Base-by-base conservation (phyloP, 2,888 invertebrate species). In the Eumerus sabulonum region DNA sequence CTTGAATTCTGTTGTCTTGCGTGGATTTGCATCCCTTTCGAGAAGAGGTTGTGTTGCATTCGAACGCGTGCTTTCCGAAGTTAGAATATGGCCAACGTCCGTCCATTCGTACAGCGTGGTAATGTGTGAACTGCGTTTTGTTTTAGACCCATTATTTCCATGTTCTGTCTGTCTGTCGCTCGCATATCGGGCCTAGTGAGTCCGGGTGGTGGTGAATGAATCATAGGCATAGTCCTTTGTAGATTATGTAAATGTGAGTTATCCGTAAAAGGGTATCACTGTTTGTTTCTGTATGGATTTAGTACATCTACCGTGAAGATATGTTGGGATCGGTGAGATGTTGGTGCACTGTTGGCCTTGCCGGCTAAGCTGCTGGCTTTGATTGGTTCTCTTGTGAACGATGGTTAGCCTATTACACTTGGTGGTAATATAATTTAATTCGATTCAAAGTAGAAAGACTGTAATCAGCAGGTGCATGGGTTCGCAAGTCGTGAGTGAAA, bases 101-200 rank as follows among this genome's bases (percentile, higher is more conserved):
- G 56, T 70, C 70, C 74, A 81, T 81, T 81, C n/a, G 74, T 81
- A 64, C 42, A 19, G 70, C 56, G 81, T 76, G 70, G 81, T 81
- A 76, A 81, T 81, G 81, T 81, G 81, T 81, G 81, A 81, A 81
- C 76, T 81, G 81, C 76, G 76, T 81, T 81, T 81, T 76, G 81
- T 81, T 76, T 62, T 71, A 81, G 81, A 66, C 66, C 81, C 76
- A 81, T 81, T 81, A 81, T 81, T 81, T 76, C 76, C 81, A 81
- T 81, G 76, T 81, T 81, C 62, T 16, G 64, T 7, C 27, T 44
- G 66, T 66, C 66, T 67, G 40, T 56, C n/a, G n/a, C n/a, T 16
- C 56, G 35, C 2, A 18, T 54, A 48, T 16, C 54, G 42, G 36
- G 19, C 51, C 50, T 38, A 53, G 11, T 9, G 42, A 27, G 40